Percentiles rank a stretch among this genome's conserved stretches.
phyloP scores from a whole-genome alignment of 1,140 invertebrate genomes.

The Trachymyrmex septentrionalis region DNA sequence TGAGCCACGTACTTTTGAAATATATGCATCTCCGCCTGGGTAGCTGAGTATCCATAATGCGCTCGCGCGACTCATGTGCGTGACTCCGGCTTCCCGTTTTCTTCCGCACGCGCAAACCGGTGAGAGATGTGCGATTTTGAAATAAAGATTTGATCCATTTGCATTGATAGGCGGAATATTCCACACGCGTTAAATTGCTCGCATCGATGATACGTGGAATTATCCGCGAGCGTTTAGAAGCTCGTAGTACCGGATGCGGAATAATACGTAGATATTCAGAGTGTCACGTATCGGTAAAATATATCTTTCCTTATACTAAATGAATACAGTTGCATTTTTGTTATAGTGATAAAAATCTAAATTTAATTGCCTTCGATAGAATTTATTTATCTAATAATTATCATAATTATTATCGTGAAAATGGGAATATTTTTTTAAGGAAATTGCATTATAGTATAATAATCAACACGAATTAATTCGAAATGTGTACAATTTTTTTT shows the following conservation, averaged over 20 bases:
- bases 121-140: neutral
- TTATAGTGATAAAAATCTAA: neutral
- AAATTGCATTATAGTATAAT: neutral
- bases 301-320: neutral
- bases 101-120: constrained; percentile 6
- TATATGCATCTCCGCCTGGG: constrained; percentile 76
- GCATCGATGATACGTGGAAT: constrained; percentile 18
- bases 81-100: constrained; percentile 37
- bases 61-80: constrained; percentile 32
- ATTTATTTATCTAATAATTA: neutral
- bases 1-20: constrained; percentile 84
- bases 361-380: neutral
- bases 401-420: neutral
- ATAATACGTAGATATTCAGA: neutral
- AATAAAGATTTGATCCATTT: constrained; percentile 33
- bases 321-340: neutral
- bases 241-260: neutral
- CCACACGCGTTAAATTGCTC: neutral
- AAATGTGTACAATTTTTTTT: neutral
- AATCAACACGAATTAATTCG: neutral
- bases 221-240: neutral
- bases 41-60: constrained; percentile 64
- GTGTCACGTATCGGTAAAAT: neutral
- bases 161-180: constrained; percentile 32
- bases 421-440: neutral